A percentile compares a stretch with the other conserved stretches of the same genome.
These are phyloP conservation scores for Amiota minor DNA, from an alignment of 2,888 invertebrate genomes.

Conservation along the genomic window DNA sequence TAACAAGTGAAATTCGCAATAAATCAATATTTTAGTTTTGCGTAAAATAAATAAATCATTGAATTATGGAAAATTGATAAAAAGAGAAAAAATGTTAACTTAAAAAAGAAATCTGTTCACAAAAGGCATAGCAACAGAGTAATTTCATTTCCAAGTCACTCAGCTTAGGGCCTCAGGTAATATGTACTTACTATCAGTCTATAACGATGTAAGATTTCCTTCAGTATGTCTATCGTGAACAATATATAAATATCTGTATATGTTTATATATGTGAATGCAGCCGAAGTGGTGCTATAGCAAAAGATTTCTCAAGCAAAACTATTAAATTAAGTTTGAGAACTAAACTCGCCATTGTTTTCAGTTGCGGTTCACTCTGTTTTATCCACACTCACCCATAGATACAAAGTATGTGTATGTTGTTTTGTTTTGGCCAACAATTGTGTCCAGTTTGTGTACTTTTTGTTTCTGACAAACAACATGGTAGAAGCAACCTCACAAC, in stretches of 20 bases:
- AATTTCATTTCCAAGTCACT: too few relatives aligned
- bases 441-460: neutral
- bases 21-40: conserved; percentile 17
- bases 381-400: neutral
- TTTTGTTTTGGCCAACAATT: neutral
- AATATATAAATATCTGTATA: neutral
- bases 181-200: too few relatives aligned
- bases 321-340: conserved; percentile 28
- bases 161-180: too few relatives aligned
- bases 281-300: neutral
- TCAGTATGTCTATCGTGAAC: too few relatives aligned
- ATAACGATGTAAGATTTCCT: too few relatives aligned
- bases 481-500: too few relatives aligned
- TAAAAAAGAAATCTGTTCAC: too few relatives aligned
- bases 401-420: conserved; percentile 10
- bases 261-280: neutral
- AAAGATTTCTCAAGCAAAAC: conserved; percentile 27
- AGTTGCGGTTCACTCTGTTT: conserved; percentile 18
- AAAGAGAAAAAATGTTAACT: neutral
- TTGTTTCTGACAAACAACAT: too few relatives aligned
- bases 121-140: too few relatives aligned
- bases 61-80: conserved; percentile 26
- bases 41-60: conserved; percentile 30
- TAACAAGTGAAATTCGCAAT: conserved; percentile 27
- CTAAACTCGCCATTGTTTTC: conserved; percentile 25